Evolutionary conservation across 2,113 vertebrate species (phyloP).

Genomic region (Onychostoma macrolepis): DNA sequence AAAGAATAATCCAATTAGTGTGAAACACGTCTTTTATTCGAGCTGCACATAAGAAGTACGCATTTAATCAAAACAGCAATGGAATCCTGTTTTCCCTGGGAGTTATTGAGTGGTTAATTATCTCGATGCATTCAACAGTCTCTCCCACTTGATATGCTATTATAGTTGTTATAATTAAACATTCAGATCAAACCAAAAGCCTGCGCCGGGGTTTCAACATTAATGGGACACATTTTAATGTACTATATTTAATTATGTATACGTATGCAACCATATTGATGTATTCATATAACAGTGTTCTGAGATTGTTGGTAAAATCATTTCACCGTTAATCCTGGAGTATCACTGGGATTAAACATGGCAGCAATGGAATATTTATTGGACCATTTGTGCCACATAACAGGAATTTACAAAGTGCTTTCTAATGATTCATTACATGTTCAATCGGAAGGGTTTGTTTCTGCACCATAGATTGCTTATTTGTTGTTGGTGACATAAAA

Average conservation of each 20-base stretch:
- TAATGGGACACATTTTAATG: constrained; percentile 16
- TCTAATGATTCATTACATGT: background rate
- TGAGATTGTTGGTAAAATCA: constrained; percentile 4
- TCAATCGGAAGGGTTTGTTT: background rate
- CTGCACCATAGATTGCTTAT: constrained; percentile 19
- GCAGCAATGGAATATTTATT: constrained; percentile 40
- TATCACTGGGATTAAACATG: constrained; percentile 38
- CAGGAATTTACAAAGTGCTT: constrained; percentile 35
- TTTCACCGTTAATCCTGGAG: constrained; percentile 42
- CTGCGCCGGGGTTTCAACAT: background rate
- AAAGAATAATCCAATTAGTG: constrained; percentile 70
- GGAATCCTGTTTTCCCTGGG: constrained; percentile 60
- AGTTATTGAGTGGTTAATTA: constrained; percentile 73
- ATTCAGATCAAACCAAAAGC: constrained; percentile 62
- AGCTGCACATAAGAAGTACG: constrained; percentile 63
- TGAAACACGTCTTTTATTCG: constrained; percentile 70
- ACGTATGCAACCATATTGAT: background rate
- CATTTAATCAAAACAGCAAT: constrained; percentile 70
- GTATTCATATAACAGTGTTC: background rate
- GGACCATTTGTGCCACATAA: constrained; percentile 28
- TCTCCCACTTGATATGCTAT: constrained; percentile 61
- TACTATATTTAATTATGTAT: constrained; percentile 27
- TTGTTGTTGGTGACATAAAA: background rate
- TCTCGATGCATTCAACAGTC: constrained; percentile 55
- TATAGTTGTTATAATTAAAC: constrained; percentile 72